Conservation (phyloP, 2,797 vertebrate species). For the Megalops cyprinoides region DNA sequence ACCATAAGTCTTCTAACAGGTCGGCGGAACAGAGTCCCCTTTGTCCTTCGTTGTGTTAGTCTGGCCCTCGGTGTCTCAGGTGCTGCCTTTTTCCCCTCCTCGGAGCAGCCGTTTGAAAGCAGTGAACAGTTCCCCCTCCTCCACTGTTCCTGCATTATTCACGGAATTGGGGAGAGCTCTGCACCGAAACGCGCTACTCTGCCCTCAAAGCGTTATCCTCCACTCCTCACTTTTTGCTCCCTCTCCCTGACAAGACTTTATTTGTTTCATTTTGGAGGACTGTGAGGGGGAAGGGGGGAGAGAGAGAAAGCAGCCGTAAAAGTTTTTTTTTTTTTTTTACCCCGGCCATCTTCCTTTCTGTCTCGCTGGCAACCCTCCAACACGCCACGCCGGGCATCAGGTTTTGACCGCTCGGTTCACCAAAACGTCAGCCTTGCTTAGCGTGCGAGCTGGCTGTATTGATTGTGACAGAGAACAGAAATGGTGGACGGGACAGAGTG, state of each 20-base stretch:
- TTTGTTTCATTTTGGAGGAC: slow-evolving; percentile 37
- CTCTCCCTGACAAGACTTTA: slow-evolving; percentile 44
- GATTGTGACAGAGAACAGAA: slow-evolving; percentile 50
- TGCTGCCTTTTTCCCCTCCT: slow-evolving; percentile 34
- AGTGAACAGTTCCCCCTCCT: slow-evolving; percentile 34
- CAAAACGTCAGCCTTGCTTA: slow-evolving; percentile 49
- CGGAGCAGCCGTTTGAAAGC: slow-evolving; percentile 24
- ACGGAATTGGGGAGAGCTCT: slow-evolving; percentile 11
- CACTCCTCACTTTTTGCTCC: slow-evolving; percentile 36
- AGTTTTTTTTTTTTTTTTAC: slow-evolving; percentile 4
- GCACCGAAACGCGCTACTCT: slow-evolving; percentile 38
- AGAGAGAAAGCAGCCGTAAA: too few relatives aligned
- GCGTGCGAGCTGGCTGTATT: slow-evolving; percentile 48
- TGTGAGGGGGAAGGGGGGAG: background rate
- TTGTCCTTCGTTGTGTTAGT: slow-evolving; percentile 31
- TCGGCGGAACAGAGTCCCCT: slow-evolving; percentile 8
- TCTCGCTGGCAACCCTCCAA: slow-evolving; percentile 50
- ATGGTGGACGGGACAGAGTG: slow-evolving; percentile 42
- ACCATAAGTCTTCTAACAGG: slow-evolving; percentile 3
- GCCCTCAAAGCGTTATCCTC: slow-evolving; percentile 45
- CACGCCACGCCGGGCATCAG: slow-evolving; percentile 41
- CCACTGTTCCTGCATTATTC: slow-evolving; percentile 46
- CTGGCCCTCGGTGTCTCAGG: slow-evolving; percentile 35
- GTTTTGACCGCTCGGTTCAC: slow-evolving; percentile 48
- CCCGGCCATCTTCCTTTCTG: slow-evolving; percentile 4